Percentiles rank a stretch among this genome's conserved stretches.
phyloP scores from a whole-genome alignment of 1,140 invertebrate genomes.

The Drosophila murphyi region DNA sequence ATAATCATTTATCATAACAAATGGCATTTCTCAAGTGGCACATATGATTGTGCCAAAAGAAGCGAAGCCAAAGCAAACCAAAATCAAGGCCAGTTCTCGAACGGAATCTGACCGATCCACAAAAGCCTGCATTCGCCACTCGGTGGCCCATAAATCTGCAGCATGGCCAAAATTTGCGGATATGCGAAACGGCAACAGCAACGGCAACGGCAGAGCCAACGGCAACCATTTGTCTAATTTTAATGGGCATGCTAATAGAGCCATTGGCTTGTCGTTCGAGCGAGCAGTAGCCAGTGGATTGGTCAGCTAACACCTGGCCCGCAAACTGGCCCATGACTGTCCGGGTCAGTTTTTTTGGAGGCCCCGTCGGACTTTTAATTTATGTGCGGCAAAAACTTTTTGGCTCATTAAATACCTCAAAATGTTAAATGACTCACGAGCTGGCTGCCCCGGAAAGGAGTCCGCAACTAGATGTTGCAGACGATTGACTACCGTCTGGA shows the following conservation, averaged over 20 bases:
- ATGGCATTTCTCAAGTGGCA: constrained; percentile 72
- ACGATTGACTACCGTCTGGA: constrained; percentile 63
- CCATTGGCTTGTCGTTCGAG: constrained; percentile 50
- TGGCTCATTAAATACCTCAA: constrained; percentile 83
- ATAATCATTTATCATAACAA: constrained; percentile 82
- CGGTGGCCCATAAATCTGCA: constrained; percentile 69
- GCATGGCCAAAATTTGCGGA: constrained; percentile 64
- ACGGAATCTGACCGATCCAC: constrained; percentile 8
- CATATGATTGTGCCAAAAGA: constrained; percentile 70
- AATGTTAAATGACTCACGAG: constrained; percentile 80
- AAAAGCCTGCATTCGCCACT: constrained; percentile 10
- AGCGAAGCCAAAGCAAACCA: constrained; percentile 8
- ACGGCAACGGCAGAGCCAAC: constrained; percentile 52
- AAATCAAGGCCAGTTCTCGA: constrained; percentile 28
- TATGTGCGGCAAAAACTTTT: constrained; percentile 77
- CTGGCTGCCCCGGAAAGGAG: constrained; percentile 11
- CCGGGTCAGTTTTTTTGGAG: constrained; percentile 6
- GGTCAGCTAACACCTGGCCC: constrained; percentile 68
- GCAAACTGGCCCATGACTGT: not conserved
- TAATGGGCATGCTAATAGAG: constrained; percentile 83
- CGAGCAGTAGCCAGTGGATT: constrained; percentile 20
- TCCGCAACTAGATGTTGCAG: constrained; percentile 53
- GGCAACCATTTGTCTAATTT: constrained; percentile 81
- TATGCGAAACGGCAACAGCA: constrained; percentile 69
- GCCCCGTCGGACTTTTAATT: constrained; percentile 69